Conservation (phyloP, 1,140 invertebrate genomes). For the Orchesella cincta region DNA sequence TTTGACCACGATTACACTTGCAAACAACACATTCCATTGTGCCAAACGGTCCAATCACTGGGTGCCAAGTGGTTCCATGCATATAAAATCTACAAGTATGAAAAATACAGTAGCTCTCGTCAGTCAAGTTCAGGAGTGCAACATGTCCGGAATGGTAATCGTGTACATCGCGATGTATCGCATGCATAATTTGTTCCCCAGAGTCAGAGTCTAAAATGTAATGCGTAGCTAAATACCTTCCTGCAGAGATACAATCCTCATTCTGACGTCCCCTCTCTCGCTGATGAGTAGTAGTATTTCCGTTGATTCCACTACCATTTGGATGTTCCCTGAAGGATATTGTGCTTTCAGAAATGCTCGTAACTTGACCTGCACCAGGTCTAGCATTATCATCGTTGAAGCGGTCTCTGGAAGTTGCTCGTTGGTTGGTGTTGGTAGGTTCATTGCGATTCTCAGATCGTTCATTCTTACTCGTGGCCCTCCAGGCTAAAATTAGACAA, state of each 20-base stretch:
- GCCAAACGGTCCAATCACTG: constrained; percentile 56
- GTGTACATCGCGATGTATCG: too few species aligned
- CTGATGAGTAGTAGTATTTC: not conserved
- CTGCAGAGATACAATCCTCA: constrained; percentile 46
- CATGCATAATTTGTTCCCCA: too few species aligned
- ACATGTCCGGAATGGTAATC: too few species aligned
- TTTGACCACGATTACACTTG: constrained; percentile 52
- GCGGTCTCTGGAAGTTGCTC: not conserved
- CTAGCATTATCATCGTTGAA: constrained; percentile 2
- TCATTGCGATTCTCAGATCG: not conserved
- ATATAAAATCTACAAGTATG: constrained; percentile 54
- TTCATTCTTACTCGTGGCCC: constrained; percentile 10
- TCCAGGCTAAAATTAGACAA: not conserved
- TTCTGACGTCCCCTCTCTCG: not conserved
- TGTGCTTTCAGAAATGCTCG: constrained; percentile 20
- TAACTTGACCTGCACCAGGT: not conserved
- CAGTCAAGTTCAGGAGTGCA: too few species aligned
- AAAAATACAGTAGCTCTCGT: too few species aligned
- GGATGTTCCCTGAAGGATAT: constrained; percentile 35
- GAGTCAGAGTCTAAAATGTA: too few species aligned
- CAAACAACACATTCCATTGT: constrained; percentile 54
- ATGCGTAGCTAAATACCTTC: constrained; percentile 41
- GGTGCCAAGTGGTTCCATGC: constrained; percentile 56
- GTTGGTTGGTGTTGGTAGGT: not conserved
- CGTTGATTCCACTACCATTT: too few species aligned